These are phyloP conservation scores for Agraylea sexmaculata DNA, from an alignment of 1,140 invertebrate genomes.

Conservation along the genomic window DNA sequence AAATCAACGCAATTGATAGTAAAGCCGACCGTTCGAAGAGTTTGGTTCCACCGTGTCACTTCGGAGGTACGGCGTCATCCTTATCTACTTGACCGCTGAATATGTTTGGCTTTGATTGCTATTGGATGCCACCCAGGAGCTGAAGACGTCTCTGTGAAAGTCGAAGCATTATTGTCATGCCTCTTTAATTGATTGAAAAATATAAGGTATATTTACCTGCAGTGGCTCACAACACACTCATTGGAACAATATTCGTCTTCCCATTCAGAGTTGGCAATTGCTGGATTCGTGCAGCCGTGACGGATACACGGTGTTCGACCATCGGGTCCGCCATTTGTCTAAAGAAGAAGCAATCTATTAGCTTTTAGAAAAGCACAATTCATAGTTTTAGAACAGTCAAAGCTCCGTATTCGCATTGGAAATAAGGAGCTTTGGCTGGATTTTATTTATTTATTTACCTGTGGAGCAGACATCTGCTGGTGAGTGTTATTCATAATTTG, in stretches of 20 bases:
- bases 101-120: constrained; percentile 50
- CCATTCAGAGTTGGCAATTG: constrained; percentile 87
- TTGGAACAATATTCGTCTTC: constrained; percentile 96
- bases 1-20: no score
- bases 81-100: constrained; percentile 33
- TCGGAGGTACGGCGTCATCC: constrained; percentile 4
- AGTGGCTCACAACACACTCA: constrained; percentile 94
- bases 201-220: constrained; percentile 50
- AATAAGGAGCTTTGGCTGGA: no score
- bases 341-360: no score
- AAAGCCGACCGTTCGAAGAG: no score
- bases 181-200: constrained; percentile 8
- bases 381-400: no score
- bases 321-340: constrained; percentile 22
- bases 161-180: constrained; percentile 8
- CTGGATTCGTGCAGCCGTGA: constrained; percentile 81
- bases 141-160: constrained; percentile 71
- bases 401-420: no score
- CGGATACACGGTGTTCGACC: constrained; percentile 64
- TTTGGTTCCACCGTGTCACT: no score
- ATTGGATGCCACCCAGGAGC: constrained; percentile 77
- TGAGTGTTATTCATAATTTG: constrained; percentile 23
- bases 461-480: constrained; percentile 32
- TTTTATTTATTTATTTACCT: constrained; percentile 29
- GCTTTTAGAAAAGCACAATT: no score